A percentile compares a stretch with the other conserved stretches of the same genome.
Evolutionary conservation across 1,140 invertebrate species (phyloP).

Genomic region (Diachasmimorpha longicaudata): DNA sequence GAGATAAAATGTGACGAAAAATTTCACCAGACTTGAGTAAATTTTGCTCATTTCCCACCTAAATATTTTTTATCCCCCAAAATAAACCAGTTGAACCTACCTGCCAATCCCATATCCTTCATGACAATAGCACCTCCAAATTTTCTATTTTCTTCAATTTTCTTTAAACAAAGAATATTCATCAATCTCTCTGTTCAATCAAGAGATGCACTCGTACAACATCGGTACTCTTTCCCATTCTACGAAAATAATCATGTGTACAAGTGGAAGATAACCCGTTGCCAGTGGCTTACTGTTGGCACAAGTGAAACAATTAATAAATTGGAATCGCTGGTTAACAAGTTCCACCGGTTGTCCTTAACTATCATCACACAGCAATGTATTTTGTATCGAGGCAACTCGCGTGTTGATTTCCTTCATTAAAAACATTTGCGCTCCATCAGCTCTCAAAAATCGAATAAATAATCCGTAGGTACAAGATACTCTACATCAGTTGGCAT

Average conservation of each 20-base stretch:
- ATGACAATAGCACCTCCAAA: not conserved
- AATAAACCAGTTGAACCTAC: not conserved
- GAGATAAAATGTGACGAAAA: not conserved
- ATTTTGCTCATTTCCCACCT: not conserved
- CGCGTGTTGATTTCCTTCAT: too few species aligned
- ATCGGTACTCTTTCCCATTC: constrained; percentile 4
- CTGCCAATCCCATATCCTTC: constrained; percentile 1
- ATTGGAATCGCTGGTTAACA: constrained; percentile 24
- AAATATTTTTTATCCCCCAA: too few species aligned
- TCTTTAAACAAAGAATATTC: not conserved
- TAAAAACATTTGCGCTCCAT: not conserved
- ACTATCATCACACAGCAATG: not conserved
- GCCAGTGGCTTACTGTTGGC: not conserved
- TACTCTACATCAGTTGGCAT: not conserved
- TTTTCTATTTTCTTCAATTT: not conserved
- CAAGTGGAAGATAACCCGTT: constrained; percentile 5
- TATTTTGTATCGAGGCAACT: not conserved
- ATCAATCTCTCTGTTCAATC: not conserved
- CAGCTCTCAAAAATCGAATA: not conserved
- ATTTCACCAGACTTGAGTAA: not conserved
- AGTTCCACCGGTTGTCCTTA: constrained; percentile 1
- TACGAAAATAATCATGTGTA: not conserved
- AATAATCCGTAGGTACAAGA: not conserved
- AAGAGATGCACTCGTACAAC: not conserved
- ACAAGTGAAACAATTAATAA: constrained; percentile 32